Percentiles rank a stretch among this genome's conserved stretches.
phyloP scores from a whole-genome alignment of 2,797 vertebrate species.

The Botia kubotai region DNA sequence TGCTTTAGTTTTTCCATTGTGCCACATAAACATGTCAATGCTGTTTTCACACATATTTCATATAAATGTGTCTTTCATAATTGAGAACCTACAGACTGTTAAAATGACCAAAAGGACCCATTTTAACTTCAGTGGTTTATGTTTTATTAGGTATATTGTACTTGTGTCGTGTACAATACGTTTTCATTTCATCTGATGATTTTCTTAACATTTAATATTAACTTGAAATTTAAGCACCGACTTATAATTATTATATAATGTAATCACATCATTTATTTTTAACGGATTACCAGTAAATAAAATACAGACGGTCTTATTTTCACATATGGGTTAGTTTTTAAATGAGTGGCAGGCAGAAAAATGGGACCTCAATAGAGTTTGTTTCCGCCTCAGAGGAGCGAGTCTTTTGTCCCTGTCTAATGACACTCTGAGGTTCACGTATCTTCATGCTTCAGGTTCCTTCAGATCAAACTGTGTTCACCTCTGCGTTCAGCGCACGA shows the following conservation, averaged over 20 bases:
- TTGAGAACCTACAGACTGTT: too few relatives aligned
- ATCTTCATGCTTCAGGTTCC: slow-evolving; percentile 49
- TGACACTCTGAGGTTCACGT: slow-evolving; percentile 52
- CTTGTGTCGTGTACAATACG: too few relatives aligned
- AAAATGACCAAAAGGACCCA: too few relatives aligned
- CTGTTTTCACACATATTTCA: too few relatives aligned
- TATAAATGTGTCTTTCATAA: too few relatives aligned
- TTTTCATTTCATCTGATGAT: too few relatives aligned
- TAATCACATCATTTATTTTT: too few relatives aligned
- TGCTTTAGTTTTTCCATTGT: neutral
- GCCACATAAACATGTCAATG: neutral
- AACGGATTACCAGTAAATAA: neutral
- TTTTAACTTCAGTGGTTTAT: too few relatives aligned
- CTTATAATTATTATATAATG: too few relatives aligned
- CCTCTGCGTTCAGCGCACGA: slow-evolving; percentile 41
- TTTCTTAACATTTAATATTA: too few relatives aligned
- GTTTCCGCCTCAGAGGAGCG: slow-evolving; percentile 38
- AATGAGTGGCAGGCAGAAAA: neutral
- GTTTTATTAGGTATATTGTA: too few relatives aligned
- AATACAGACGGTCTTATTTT: neutral
- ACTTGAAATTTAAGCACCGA: too few relatives aligned
- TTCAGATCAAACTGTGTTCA: slow-evolving; percentile 59
- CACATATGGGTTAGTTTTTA: neutral
- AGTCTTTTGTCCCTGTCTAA: slow-evolving; percentile 42
- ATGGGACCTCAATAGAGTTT: slow-evolving; percentile 46